Evolutionary conservation across 2,888 invertebrate genomes (phyloP).

Genomic region (Chironomus tentans): DNA sequence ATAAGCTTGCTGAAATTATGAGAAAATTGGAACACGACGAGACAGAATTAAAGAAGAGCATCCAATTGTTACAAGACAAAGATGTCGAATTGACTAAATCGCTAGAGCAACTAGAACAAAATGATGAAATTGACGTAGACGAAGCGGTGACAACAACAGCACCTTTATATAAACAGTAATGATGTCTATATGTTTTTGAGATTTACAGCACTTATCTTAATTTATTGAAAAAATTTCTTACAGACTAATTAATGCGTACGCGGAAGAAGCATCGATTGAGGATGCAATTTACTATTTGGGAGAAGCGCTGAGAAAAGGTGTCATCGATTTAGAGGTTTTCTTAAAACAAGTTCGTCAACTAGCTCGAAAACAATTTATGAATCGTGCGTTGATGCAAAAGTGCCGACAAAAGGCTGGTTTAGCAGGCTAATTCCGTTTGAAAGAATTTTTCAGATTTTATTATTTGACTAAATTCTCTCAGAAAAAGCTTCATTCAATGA

Average conservation of each 20-base stretch:
- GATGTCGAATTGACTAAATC: conserved; percentile 77
- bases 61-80: conserved; percentile 73
- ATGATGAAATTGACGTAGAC: conserved; percentile 83
- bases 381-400: conserved; percentile 91
- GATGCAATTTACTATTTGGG: conserved; percentile 98
- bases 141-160: conserved; percentile 95
- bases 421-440: conserved; percentile 48
- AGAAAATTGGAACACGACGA: conserved; percentile 65
- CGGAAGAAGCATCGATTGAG: conserved; percentile 95
- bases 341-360: conserved; percentile 91
- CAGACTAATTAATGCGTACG: conserved; percentile 84
- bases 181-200: too few relatives aligned
- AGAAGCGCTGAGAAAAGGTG: conserved; percentile 82
- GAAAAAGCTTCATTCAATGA: background rate
- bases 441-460: background rate
- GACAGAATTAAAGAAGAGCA: conserved; percentile 74
- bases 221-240: conserved; percentile 31
- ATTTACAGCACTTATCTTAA: too few relatives aligned
- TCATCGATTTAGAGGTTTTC: conserved; percentile 92
- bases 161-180: conserved; percentile 89
- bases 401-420: conserved; percentile 90
- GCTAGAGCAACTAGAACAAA: conserved; percentile 63
- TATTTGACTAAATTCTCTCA: background rate
- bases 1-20: conserved; percentile 70
- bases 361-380: conserved; percentile 91